Evolutionary conservation across 1,140 invertebrate genomes (phyloP), one percentile per base, ranked within the genome.

Genomic region (Zaprionus ghesquierei): DNA sequence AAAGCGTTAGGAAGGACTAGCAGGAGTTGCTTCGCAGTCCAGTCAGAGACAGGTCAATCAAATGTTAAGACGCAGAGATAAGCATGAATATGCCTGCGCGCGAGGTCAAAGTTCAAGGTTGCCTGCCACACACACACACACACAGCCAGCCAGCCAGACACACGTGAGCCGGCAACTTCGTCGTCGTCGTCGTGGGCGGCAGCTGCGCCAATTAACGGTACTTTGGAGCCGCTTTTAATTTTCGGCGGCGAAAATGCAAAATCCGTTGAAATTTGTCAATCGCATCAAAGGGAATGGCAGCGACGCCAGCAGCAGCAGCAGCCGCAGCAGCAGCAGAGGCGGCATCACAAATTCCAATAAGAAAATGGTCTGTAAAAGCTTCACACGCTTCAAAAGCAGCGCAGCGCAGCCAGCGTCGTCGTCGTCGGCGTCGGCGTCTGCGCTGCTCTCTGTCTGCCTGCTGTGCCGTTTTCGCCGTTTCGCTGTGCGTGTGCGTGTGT

Each of bases 41-140:
- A n/a, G n/a, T n/a, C n/a, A n/a, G n/a, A 8, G 10, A 44, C 41
- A 64, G 80, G 56, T 69, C 81, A 84, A 85, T 85, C 80, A 84
- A 85, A 77, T 78, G 76, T 65, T 87, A 79, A 77, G 84, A 69
- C 82, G 53, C 56, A 79, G 82, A n/a, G 84, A 87, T 89, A 82
- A 77, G 81, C 86, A 77, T 71, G 54, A 69, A 53, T 65, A 18
- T 63, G 38, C 53, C 62, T 41, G 35, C 15, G 9, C 13, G 51
- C 66, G 70, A 84, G 84, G 84, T 89, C 84, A 89, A 89, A 89
- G 79, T 89, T 89, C 84, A 89, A 89, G 84, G 84, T 89, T 89
- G 84, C 55, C 60, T 15, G 29, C 23, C 15, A 10, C 41, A 53
- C 35, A 44, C 31, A 35, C 41, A 22, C 46, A 46, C n/a, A 51